Evolutionary conservation across 2,113 vertebrate genomes (phyloP), one percentile per base, ranked within the genome.

Genomic region (Nerophis lumbriciformis): DNA sequence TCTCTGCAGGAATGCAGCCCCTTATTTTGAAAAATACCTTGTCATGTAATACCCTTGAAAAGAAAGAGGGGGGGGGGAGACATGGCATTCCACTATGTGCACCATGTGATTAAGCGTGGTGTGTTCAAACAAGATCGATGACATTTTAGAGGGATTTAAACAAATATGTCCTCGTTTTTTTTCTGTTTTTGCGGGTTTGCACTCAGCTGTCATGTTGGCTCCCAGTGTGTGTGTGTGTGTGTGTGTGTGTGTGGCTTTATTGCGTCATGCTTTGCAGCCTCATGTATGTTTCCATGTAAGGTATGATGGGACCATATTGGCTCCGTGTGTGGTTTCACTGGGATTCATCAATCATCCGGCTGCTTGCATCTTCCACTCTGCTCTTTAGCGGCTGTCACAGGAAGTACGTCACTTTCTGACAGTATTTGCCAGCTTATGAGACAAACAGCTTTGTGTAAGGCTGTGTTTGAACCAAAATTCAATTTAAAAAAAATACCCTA

Each of bases 1-100:
- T 89, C 74, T 83, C 75, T 66, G 61, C 77, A 81, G 86, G 88
- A 90, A 90, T 88, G 85, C 75, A 72, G 82, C 62, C 81, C 76
- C 78, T 83, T 84, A 82, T 83, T 87, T 84, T 87, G 83, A 87
- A 81, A 86, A 85, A 85, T 86, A 85, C 71, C 78, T 85, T 85
- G 83, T 89, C 86, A 87, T 83, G 79, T 84, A 87, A 88, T 88
- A 87, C 83, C 82, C 84, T 87, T 87, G 86, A 87, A 88, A 82
- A 85, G 47, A 71, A 60, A 78, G 37, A 68, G 54, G 36, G 15
- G 50, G 72, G 38, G 21, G 48, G 72, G 77, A 48, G 71, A 78
- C 78, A 50, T 66, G 72, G 71, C 83, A 83, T 80, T 81, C 73
- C 63, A 45, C 66, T 28, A 1, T 39, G 16, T 80, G 84, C 63